Base-by-base conservation (phyloP, 2,888 invertebrate species). In the Pherbina coryleti region DNA sequence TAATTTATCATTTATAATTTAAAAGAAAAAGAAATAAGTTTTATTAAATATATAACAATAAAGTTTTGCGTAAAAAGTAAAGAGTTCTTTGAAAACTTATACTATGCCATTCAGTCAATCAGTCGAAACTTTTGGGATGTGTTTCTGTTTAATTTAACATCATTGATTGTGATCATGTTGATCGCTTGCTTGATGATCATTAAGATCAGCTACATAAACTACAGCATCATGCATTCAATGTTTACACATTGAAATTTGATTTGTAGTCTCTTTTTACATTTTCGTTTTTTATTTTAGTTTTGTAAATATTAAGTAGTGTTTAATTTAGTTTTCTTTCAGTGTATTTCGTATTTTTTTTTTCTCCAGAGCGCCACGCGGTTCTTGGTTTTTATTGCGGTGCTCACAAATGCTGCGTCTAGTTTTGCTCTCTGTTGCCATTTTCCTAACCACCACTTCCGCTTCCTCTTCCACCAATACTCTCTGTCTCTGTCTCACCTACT, bases 91-190 rank as follows among this genome's bases (percentile, higher is more conserved):
- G 73, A 74, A 79, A 77, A 79, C 81, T 81, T 81, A 81, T 72
- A 79, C 81, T 80, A 81, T 77, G 72, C 87, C 87, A 86, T 87
- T 87, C 87, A 87, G 87, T 87, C 87, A 87, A 87, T 88, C 87
- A 87, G 88, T 87, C 86, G 87, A 87, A 87, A 87, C 87, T 85
- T 85, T 87, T 85, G 87, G 86, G 84, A 83, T 83, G 82, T 83
- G 83, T 83, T 83, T 82, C 82, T 79, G 80, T 80, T 79, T 80
- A 78, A 64, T 9, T 69, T 25, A 49, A 11, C 49, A 69, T 44
- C 44, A 44, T 44, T 44, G 44, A 44, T 49, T 49, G 25, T n/a
- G 22, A 62, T 64, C 74, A 55, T 57, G 37, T 57, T 57, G 37
- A 60, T 72, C 22, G 37, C 60, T 60, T 5, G 57, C 60, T 31